Base-by-base conservation (phyloP, 2,797 vertebrate species). In the Chelmon rostratus region DNA sequence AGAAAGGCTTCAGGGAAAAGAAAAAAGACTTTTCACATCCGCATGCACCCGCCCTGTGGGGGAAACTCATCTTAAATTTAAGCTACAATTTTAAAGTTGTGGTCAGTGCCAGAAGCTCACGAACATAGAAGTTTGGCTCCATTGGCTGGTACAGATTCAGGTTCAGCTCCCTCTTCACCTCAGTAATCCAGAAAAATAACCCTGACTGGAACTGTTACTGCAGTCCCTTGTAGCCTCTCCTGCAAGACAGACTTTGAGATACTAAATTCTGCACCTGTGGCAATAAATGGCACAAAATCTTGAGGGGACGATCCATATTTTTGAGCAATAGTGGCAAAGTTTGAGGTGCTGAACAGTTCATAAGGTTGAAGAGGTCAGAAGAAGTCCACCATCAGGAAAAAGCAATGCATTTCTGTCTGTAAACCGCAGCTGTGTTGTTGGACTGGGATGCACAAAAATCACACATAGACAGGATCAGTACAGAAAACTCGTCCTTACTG, bases 361-460 rank as follows among this genome's bases (percentile, higher is more conserved):
- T 38, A 44, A 33, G 56, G 56, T 56, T 44, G 40, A 79, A 28
- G 33, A 74, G 31, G 35, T 15, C 62, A 53, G 23, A 73, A 49
- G 23, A 89, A 69, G 31, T 65, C 12, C 62, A 63, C 35, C 40
- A 57, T 78, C 73, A 84, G 63, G 61, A 81, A 35, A 80, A 84
- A 68, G 21, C 6, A 40, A 40, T 71, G 9, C 31, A 56, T 47
- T 47, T 61, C 23, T n/a, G 2, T 47, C 18, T n/a, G 10, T 33
- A 67, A 66, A 62, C 62, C 38, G 35, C n/a, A n/a, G n/a, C 8
- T 33, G 21, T 58, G 57, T 54, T 16, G 23, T 70, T 37, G 21
- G 19, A 25, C 31, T 37, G 21, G 25, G 40, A 16, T 4, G 13
- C 58, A 42, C 35, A 23, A 16, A 23, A 19, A 16, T 67, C 28